Evolutionary conservation across 2,888 invertebrate species (phyloP).

Genomic region (Pollenia angustigena): DNA sequence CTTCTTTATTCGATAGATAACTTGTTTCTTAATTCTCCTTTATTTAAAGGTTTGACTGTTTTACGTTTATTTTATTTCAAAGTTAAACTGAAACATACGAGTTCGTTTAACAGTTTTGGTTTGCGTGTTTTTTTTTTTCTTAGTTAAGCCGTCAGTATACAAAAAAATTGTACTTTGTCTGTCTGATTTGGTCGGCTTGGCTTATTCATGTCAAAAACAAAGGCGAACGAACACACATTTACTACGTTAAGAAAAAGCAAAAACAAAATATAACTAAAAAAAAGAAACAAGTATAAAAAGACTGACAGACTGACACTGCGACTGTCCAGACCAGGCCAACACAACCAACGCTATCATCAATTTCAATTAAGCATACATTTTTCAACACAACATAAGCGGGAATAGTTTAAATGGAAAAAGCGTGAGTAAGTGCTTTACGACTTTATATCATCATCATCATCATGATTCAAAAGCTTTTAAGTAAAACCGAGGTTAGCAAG

Average conservation of each 20-base stretch:
- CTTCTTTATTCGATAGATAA: conserved; percentile 33
- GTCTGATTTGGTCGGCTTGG: conserved; percentile 34
- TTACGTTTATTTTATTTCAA: conserved; percentile 19
- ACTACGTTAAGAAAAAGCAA: background rate
- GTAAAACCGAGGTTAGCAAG: background rate
- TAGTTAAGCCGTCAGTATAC: conserved; percentile 7
- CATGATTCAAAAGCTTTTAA: conserved; percentile 7
- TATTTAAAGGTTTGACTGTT: conserved; percentile 31
- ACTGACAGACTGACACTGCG: conserved; percentile 29
- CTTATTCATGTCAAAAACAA: conserved; percentile 44
- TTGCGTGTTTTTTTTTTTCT: conserved; percentile 40
- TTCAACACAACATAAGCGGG: conserved; percentile 50
- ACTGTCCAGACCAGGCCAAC: conserved; percentile 20
- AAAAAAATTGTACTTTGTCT: conserved; percentile 23
- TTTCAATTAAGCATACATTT: conserved; percentile 66
- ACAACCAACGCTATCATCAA: conserved; percentile 46
- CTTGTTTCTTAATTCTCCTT: conserved; percentile 25
- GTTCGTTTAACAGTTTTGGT: background rate
- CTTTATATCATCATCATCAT: background rate
- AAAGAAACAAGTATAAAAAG: conserved; percentile 40
- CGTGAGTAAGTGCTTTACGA: conserved; percentile 51
- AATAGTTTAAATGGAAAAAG: conserved; percentile 57
- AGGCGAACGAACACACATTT: background rate
- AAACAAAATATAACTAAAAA: background rate
- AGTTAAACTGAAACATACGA: conserved; percentile 11